These are phyloP conservation scores for Habropoda laboriosa DNA, from an alignment of 1,140 invertebrate species.

Conservation along the genomic window DNA sequence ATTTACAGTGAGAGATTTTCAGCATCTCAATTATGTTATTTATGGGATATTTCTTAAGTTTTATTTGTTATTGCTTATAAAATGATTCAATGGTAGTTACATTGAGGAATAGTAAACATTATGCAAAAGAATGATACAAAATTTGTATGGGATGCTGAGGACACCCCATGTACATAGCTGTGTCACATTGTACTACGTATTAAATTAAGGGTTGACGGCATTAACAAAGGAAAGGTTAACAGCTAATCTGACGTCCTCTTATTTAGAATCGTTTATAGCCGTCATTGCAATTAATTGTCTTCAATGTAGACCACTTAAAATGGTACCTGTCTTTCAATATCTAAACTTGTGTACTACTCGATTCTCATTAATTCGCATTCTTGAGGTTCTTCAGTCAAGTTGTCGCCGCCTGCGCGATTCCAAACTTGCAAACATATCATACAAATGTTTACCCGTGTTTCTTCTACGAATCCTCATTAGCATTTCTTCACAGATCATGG, in stretches of 20 bases:
- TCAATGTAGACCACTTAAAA: background rate
- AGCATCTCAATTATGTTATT: no score
- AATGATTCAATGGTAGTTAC: no score
- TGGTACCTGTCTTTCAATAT: background rate
- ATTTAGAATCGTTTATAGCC: background rate
- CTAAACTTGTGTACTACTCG: background rate
- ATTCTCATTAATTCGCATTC: background rate
- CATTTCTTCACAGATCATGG: background rate
- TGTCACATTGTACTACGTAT: no score
- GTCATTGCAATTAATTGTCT: background rate
- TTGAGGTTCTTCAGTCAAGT: background rate
- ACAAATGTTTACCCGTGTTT: slow-evolving; percentile 3
- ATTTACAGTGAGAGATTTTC: no score
- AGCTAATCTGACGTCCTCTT: background rate
- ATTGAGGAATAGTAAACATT: no score
- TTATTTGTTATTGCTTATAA: no score
- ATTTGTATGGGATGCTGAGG: no score
- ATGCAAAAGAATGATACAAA: no score
- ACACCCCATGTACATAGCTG: no score
- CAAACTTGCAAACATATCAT: background rate
- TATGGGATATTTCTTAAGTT: no score
- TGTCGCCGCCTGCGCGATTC: background rate
- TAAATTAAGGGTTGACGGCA: no score
- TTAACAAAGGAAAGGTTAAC: background rate
- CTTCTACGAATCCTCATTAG: background rate